Percentiles rank a stretch among this genome's conserved stretches.
phyloP scores from a whole-genome alignment of 2,113 vertebrate genomes.

The Ophiodon elongatus region DNA sequence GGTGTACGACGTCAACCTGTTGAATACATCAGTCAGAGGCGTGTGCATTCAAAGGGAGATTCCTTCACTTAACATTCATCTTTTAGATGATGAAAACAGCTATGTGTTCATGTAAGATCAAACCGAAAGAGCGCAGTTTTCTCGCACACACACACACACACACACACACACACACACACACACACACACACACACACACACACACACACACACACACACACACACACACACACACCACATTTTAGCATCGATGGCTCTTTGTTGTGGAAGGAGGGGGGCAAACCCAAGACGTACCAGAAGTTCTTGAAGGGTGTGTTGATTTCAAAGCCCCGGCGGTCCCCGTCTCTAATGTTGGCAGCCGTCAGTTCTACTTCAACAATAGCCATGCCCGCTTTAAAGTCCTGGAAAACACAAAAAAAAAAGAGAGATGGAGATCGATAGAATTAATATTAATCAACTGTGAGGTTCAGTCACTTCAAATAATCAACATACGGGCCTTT shows the following conservation, averaged over 20 bases:
- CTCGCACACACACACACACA: neutral
- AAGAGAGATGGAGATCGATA: neutral
- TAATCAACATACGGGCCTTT: neutral
- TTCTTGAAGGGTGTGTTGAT: conserved; percentile 97
- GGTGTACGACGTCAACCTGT: conserved; percentile 18
- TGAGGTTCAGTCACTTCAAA: neutral
- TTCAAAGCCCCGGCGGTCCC: conserved; percentile 92
- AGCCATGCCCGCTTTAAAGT: conserved; percentile 91
- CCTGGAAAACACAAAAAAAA: conserved; percentile 78
- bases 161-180: neutral
- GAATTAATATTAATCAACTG: neutral
- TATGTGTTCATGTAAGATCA: conserved; percentile 18
- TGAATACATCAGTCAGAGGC: conserved; percentile 9
- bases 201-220: neutral
- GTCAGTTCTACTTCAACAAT: conserved; percentile 92
- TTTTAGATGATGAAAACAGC: conserved; percentile 23
- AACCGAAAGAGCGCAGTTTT: neutral
- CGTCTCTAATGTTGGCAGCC: conserved; percentile 89
- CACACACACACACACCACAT: neutral
- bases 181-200: neutral
- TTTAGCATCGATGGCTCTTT: neutral
- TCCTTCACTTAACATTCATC: conserved; percentile 10
- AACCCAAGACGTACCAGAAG: conserved; percentile 90
- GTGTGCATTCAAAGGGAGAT: neutral
- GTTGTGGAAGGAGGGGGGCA: neutral